Conservation (phyloP, 2,113 vertebrate genomes). For the Notarius quadriscutis region DNA sequence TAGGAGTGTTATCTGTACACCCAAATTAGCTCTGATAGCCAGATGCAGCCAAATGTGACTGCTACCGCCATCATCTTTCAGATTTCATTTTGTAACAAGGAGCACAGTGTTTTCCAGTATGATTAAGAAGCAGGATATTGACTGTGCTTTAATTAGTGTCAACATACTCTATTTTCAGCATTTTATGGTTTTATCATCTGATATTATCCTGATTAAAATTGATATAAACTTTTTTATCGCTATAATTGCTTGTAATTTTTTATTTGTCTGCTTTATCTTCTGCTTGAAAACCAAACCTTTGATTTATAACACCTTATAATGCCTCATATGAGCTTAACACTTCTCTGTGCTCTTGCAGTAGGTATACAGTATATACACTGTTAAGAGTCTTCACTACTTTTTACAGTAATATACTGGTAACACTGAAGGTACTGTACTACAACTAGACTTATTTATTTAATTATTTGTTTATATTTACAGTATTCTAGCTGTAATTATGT, state of each 20-base stretch:
- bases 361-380: not conserved
- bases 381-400: not conserved
- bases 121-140: conserved; percentile 43
- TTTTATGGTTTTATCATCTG: not conserved
- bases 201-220: conserved; percentile 3
- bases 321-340: not conserved
- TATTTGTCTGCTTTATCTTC: not conserved
- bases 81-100: conserved; percentile 50
- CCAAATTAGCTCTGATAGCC: conserved; percentile 60
- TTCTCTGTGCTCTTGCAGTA: no score
- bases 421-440: not conserved
- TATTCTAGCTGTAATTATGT: not conserved
- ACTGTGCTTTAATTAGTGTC: conserved; percentile 31
- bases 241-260: not conserved
- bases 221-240: not conserved
- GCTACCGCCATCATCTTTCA: conserved; percentile 43
- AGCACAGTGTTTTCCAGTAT: conserved; percentile 30
- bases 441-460: not conserved
- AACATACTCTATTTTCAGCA: conserved; percentile 6
- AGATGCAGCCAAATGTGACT: conserved; percentile 55
- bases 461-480: not conserved
- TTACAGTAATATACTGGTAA: not conserved
- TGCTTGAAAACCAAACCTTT: not conserved
- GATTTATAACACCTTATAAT: not conserved
- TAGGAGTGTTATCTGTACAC: conserved; percentile 55